Evolutionary conservation across 2,888 invertebrate species (phyloP).

Genomic region (Drosophila anceps): DNA sequence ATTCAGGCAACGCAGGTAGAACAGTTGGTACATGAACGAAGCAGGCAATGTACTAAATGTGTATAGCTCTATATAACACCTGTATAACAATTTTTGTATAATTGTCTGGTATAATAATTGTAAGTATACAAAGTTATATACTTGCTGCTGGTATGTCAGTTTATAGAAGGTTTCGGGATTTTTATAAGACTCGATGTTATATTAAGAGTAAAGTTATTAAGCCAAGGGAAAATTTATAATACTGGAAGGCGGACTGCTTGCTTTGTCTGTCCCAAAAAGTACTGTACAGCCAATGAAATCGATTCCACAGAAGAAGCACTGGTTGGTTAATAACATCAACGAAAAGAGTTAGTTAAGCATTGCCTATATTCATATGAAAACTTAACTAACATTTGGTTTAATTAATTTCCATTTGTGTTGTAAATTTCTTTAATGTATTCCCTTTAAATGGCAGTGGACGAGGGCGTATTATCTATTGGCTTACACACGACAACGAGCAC

Average conservation of each 20-base stretch:
- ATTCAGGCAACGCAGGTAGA: background rate
- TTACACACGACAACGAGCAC: slow-evolving; percentile 19
- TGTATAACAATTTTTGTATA: slow-evolving; percentile 10
- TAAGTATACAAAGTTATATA: background rate
- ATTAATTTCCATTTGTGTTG: background rate
- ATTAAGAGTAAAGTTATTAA: background rate
- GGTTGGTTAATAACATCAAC: background rate
- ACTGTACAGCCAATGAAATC: slow-evolving; percentile 5
- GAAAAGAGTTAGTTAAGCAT: background rate
- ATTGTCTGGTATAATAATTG: background rate
- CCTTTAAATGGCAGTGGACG: background rate
- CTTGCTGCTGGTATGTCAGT: background rate
- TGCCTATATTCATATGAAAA: background rate
- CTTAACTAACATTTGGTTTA: background rate
- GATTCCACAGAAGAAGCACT: slow-evolving; percentile 7
- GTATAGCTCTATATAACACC: background rate
- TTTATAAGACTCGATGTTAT: slow-evolving; percentile 5
- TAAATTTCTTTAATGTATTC: slow-evolving; percentile 3
- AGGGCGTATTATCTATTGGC: background rate
- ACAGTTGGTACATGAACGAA: background rate
- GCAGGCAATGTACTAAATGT: background rate
- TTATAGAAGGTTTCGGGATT: background rate
- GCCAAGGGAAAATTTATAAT: background rate
- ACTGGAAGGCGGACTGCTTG: slow-evolving; percentile 17
- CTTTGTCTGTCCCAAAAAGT: slow-evolving; percentile 45